Base-by-base conservation (phyloP, 2,113 vertebrate species). In the Oryzias curvinotus region DNA sequence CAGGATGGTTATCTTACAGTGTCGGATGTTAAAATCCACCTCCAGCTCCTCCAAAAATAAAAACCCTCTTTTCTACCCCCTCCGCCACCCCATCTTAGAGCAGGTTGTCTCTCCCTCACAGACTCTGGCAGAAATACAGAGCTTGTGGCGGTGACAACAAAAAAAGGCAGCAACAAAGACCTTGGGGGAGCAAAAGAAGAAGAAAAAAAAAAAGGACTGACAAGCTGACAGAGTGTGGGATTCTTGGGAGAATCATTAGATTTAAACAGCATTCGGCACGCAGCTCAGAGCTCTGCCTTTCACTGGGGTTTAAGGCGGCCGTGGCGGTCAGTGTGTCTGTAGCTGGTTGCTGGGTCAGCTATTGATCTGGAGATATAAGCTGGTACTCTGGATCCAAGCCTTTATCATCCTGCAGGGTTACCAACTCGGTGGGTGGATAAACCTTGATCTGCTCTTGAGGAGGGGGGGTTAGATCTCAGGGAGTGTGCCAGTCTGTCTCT, bases 291-390 rank as follows among this genome's bases (percentile, higher is more conserved):
- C 78, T 1, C 52, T 52, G 70, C 78, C 81, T 61, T 71, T 81
- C 69, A 73, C 80, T 65, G 45, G 45, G 67, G 65, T 81, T 66
- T 65, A 55, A 75, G 79, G 55, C 57, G 49, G 77, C 57, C 57
- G 78, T 79, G 67, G 58, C 80, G 87, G 85, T 83, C 75, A 77
- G 76, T 64, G 65, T 50, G 61, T 69, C 68, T 63, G 59, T 43
- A 60, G 76, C 71, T 73, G 72, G 72, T 62, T 82, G 75, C 76
- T 77, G 86, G 85, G 85, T 85, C 73, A 77, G 84, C 79, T 83
- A 82, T 85, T 87, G 87, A 90, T 90, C 87, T 89, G 61, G 72
- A 82, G 71, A 81, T 82, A 81, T 86, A 85, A 88, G 80, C 82
- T 77, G 83, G 74, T 80, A 69, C 79, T 84, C 86, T 87, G 81